Conservation (phyloP, 2,113 vertebrate species). For the Upupa epops region DNA sequence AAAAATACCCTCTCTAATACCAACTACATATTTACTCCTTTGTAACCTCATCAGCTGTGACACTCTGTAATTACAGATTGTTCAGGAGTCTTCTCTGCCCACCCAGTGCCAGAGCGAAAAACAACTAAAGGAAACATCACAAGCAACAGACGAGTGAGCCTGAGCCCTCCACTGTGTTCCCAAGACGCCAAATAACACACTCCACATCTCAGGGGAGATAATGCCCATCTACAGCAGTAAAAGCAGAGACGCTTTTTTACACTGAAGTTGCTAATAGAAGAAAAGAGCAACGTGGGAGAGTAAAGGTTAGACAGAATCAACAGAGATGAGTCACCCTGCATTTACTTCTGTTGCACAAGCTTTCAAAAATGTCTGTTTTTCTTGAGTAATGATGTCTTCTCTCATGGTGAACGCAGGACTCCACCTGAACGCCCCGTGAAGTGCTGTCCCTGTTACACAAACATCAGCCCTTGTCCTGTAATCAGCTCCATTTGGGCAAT, state of each 20-base stretch:
- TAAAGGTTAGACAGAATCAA: neutral
- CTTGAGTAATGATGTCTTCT: neutral
- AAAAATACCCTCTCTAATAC: constrained; percentile 59
- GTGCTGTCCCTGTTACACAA: neutral
- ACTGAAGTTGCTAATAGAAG: neutral
- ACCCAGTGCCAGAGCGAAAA: constrained; percentile 50
- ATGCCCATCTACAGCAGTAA: neutral
- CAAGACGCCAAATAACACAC: neutral
- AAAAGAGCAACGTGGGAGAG: constrained; percentile 11
- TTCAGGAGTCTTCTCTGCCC: constrained; percentile 62
- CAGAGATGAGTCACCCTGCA: neutral
- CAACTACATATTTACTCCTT: constrained; percentile 66
- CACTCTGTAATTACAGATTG: constrained; percentile 66
- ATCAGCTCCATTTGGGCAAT: neutral
- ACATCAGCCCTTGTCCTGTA: neutral
- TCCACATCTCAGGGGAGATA: neutral
- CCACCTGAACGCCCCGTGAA: accelerated
- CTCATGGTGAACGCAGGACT: neutral
- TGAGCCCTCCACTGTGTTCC: neutral
- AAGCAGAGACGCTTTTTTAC: neutral
- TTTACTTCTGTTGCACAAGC: neutral
- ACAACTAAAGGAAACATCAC: constrained; percentile 40
- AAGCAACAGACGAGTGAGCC: neutral
- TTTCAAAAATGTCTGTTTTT: neutral
- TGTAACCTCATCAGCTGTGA: constrained; percentile 66